Evolutionary conservation across 2,888 invertebrate species (phyloP), one percentile per base, ranked within the genome.

Genomic region (Onthophagus sagittarius): DNA sequence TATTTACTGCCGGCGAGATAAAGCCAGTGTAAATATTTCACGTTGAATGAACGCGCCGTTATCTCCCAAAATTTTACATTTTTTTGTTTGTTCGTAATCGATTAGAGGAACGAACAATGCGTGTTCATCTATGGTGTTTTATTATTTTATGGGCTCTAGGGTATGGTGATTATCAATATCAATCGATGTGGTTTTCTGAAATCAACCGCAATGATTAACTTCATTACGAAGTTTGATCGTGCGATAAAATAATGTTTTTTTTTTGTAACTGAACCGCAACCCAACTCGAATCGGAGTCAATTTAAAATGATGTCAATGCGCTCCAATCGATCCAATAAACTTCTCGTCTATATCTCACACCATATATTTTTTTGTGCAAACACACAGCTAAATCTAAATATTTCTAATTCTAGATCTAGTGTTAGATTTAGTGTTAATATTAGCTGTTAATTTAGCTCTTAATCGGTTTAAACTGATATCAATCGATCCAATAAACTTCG

Each of bases 1-100:
- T 67, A 67, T 67, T 67, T 67, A 67, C 67, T 5, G 67, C 67
- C 31, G 31, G 67, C 39, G 39, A 67, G 67, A 67, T 67, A 67
- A n/a, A 23, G 67, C 31, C 31, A 9, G 6, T 67, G 67, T 67
- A 67, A 67, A 67, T 67, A 67, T 67, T 67, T 32, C 15, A 67
- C 67, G 31, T 67, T 67, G 67, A 67, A 67, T 67, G 67, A 67
- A 67, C 11, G 11, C 23, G n/a, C n/a, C n/a, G 23, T 31, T 67
- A 23, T 67, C 31, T 23, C 7, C 15, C 67, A 32, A 67, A n/a
- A 15, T 31, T 67, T 67, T 32, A 67, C 67, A 23, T 23, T 67
- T 67, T 67, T 67, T 67, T 15, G 67, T 9, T 64, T 15, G 67
- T n/a, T 67, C n/a, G 9, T 13, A 63, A 23, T 67, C 15, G 15